phyloP scores from a whole-genome alignment of 2,113 vertebrate species.

The Nematolebias whitei region DNA sequence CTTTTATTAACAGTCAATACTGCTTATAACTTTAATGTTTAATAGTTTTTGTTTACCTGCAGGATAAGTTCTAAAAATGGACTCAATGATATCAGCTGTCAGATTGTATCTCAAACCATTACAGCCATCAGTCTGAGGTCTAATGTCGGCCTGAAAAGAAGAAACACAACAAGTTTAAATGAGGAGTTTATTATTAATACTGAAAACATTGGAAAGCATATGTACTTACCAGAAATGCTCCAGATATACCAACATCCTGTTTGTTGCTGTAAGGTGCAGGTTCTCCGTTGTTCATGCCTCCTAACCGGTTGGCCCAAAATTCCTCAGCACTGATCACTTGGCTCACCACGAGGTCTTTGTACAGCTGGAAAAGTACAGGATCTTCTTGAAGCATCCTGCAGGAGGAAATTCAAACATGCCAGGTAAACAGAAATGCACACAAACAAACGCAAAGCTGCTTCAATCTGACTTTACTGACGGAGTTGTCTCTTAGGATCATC shows the following conservation, averaged over 20 bases:
- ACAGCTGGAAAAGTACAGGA: slow-evolving; percentile 97
- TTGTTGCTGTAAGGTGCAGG: slow-evolving; percentile 83
- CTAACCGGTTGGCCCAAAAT: slow-evolving; percentile 96
- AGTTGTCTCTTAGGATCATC: background rate
- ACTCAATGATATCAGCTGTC: slow-evolving; percentile 97
- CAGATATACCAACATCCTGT: slow-evolving; percentile 98
- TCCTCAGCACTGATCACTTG: slow-evolving; percentile 98
- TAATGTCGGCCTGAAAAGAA: slow-evolving; percentile 90
- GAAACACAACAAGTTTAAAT: background rate
- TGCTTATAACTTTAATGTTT: background rate
- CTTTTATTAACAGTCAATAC: no score
- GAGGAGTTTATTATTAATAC: background rate
- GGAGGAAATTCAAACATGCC: slow-evolving; percentile 35
- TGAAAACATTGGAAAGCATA: slow-evolving; percentile 5
- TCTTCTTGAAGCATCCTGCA: slow-evolving; percentile 98
- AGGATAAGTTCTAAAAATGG: slow-evolving; percentile 98
- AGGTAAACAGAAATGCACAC: background rate
- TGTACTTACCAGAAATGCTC: slow-evolving; percentile 92
- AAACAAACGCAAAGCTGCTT: background rate
- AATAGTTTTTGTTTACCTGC: slow-evolving; percentile 81
- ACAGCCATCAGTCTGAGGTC: slow-evolving; percentile 97
- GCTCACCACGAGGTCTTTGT: slow-evolving; percentile 98
- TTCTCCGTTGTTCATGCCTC: slow-evolving; percentile 85
- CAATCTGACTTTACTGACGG: background rate
- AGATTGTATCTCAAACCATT: slow-evolving; percentile 97